Evolutionary conservation across 2,113 vertebrate genomes (phyloP).

Genomic region (Plecotus auritus): DNA sequence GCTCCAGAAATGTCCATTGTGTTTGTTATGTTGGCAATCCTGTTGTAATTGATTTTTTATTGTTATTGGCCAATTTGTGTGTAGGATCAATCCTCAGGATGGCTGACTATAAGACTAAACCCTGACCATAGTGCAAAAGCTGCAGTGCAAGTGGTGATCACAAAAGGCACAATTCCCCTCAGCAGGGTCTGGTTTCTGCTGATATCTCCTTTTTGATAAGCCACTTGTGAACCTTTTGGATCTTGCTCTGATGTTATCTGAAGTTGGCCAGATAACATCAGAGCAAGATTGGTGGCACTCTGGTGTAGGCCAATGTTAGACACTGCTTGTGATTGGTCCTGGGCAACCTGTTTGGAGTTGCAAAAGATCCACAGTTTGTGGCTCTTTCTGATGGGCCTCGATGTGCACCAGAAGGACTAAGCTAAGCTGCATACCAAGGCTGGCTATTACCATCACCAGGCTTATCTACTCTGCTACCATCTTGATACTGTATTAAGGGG

Average conservation of each 20-base stretch:
- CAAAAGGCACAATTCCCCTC: neutral
- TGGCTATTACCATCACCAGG: neutral
- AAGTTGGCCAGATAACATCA: too few species aligned
- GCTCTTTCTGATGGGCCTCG: neutral
- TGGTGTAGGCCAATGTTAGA: neutral
- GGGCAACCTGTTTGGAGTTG: neutral
- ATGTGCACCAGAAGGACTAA: neutral
- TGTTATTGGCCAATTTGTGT: neutral
- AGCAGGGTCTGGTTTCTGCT: neutral
- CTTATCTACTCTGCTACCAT: too few species aligned
- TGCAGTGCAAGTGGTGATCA: neutral
- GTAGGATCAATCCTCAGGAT: neutral
- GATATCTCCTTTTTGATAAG: neutral
- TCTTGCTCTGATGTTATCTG: neutral
- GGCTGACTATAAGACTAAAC: neutral
- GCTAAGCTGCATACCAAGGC: neutral
- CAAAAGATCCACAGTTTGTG: neutral
- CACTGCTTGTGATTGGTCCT: neutral
- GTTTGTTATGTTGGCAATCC: neutral
- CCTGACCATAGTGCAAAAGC: neutral
- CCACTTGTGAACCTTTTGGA: neutral
- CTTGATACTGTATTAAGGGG: too few species aligned
- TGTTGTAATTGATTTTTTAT: neutral
- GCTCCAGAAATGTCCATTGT: neutral
- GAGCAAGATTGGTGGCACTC: too few species aligned